These are phyloP conservation scores for Mamestra configurata DNA, from an alignment of 1,140 invertebrate species.

Conservation along the genomic window DNA sequence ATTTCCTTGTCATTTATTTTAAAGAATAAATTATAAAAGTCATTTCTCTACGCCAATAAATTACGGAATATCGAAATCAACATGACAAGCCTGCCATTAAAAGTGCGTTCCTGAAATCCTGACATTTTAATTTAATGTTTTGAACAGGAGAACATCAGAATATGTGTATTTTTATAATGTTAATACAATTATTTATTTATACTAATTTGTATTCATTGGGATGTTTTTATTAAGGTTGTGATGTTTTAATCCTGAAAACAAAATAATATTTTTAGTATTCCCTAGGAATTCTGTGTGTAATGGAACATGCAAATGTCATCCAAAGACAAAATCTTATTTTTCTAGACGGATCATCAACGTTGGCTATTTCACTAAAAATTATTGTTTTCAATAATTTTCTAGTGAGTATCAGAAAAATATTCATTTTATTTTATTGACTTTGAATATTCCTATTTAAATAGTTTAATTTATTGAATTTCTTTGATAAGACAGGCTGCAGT, in stretches of 20 bases:
- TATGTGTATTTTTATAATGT: not conserved
- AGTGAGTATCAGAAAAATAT: no score
- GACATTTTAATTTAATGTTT: not conserved
- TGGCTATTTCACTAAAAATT: no score
- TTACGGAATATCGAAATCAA: conserved; percentile 68
- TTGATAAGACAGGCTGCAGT: no score
- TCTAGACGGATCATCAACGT: no score
- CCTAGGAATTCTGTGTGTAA: not conserved
- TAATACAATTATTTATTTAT: no score
- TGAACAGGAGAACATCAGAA: not conserved
- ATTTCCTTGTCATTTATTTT: conserved; percentile 41
- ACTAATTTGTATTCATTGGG: no score
- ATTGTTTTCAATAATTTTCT: no score
- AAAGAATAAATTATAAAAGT: conserved; percentile 57
- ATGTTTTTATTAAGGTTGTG: not conserved
- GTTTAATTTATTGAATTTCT: no score
- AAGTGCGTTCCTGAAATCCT: conserved; percentile 61
- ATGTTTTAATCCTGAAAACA: no score
- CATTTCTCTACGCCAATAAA: conserved; percentile 64
- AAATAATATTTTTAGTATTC: not conserved
- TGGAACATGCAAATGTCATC: conserved; percentile 24
- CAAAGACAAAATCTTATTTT: not conserved
- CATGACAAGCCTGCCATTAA: conserved; percentile 78
- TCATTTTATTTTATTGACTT: no score
- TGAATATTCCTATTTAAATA: no score